Conservation (phyloP, 1,140 invertebrate species). For the Coelopa frigida region DNA sequence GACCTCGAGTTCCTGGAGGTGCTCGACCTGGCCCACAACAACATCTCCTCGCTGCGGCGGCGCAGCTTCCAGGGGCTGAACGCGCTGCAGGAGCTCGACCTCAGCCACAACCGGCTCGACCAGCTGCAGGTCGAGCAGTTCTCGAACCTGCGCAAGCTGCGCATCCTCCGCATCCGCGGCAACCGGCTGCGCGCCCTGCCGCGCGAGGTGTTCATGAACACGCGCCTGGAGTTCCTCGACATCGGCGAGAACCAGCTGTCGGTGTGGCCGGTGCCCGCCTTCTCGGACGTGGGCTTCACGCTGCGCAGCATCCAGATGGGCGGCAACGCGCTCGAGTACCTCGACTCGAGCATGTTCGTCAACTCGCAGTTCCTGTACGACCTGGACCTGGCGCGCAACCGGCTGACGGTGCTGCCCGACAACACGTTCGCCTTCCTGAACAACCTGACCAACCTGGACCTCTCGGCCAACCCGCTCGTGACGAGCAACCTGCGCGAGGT, state of each 20-base stretch:
- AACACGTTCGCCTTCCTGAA: conserved; percentile 79
- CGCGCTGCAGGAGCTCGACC: conserved; percentile 68
- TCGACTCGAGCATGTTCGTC: conserved; percentile 81
- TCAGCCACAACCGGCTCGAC: conserved; percentile 69
- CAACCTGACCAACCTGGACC: conserved; percentile 67
- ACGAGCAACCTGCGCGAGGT: conserved; percentile 83
- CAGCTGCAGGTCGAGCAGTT: conserved; percentile 76
- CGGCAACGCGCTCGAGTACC: conserved; percentile 74
- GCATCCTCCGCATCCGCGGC: conserved; percentile 66
- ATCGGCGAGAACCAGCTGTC: conserved; percentile 72
- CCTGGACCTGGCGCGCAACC: conserved; percentile 72
- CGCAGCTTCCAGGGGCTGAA: conserved; percentile 67
- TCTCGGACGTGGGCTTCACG: conserved; percentile 67
- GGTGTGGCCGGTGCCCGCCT: conserved; percentile 61
- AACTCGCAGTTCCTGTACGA: conserved; percentile 70
- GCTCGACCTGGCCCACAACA: conserved; percentile 67
- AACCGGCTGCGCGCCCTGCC: conserved; percentile 71
- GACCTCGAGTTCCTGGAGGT: conserved; percentile 63
- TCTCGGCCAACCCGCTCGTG: conserved; percentile 69
- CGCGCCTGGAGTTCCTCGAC: conserved; percentile 70
- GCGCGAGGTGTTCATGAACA: conserved; percentile 72
- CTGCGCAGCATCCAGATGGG: conserved; percentile 68
- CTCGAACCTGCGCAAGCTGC: conserved; percentile 64
- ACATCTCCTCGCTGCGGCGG: conserved; percentile 61
- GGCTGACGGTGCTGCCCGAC: conserved; percentile 76